Evolutionary conservation across 2,888 invertebrate genomes (phyloP), one percentile per base, ranked within the genome.

Genomic region (Geotrupes spiniger): DNA sequence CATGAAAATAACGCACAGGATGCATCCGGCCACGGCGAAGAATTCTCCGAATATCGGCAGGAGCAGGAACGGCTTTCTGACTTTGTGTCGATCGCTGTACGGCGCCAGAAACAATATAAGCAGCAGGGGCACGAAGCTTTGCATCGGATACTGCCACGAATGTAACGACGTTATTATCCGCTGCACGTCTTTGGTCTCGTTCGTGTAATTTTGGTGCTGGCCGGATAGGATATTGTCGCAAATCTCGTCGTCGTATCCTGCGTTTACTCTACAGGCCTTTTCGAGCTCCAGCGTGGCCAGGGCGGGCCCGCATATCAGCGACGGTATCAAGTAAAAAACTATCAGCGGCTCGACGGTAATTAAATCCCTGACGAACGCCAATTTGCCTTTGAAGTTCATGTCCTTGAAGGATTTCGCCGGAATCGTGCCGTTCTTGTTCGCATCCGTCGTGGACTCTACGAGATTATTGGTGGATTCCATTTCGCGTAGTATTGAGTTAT

Each of bases 221-320:
- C 65, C 64, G 6, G 51, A 63, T 1, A 76, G 70, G 15, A 76
- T 67, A 29, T 69, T 66, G 4, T 69, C 64, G 60, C 82, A 82
- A 37, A 80, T 64, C 11, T 73, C 72, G 63, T 77, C 75, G 9
- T 77, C 68, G 25, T 75, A 71, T 28, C 72, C 71, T 16, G 78
- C 68, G 57, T 81, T 79, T 1, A 74, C 74, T 17, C 76, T 74
- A 57, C 79, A 79, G 10, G 78, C 78, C 63, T 81, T 81, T 58
- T 81, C 80, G 57, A 78, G 69, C 53, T 80, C 78, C 1, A 82
- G 63, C 53, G 76, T 76, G 42, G 74, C 72, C 1, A 80, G 69
- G 5, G 80, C 77, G 1, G 79, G 66, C 25, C 50, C 54, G 36
- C 67, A 65, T 10, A 74, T 51, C 11, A 63, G 57, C 5, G 65